Evolutionary conservation across 2,888 invertebrate genomes (phyloP), one percentile per base, ranked within the genome.

Genomic region (Calliopum simillimum): DNA sequence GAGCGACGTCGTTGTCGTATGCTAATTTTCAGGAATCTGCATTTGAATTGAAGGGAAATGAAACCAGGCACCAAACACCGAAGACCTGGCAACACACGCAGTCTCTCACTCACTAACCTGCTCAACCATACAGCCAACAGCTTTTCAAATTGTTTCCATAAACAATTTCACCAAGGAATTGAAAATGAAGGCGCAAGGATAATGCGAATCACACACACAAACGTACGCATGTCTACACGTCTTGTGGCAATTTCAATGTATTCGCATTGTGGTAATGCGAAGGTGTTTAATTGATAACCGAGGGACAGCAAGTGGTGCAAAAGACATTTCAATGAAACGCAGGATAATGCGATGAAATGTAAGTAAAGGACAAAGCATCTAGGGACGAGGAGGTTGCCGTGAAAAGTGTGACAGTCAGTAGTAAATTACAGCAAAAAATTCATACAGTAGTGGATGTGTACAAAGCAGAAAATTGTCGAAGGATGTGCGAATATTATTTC

Each of bases 201-300:
- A 58, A 67, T 25, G 41, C 23, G 3, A 46, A n/a, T 43, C 12
- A 23, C 46, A 23, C 61, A 25, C 33, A 41, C 11, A 61, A 44
- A 21, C 6, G 2, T 19, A 56, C 25, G 25, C 14, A 56, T 3
- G 1, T 3, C 16, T n/a, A 53, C 43, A 63, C 21, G 6, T n/a
- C 21, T 12, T 59, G 12, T 19, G n/a, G 43, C 44, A 13, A 63
- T 8, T 53, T 21, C 23, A 8, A 23, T 53, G 23, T 53, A 14
- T 53, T 23, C 11, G 21, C 23, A 33, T 8, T 33, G 33, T 33
- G 33, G 5, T 33, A 69, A 55, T 56, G 63, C 56, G 47, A 69
- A 58, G 69, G 56, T 58, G 56, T 69, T 64, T 69, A 69, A 69
- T 69, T 69, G 69, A 69, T 58, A 69, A 68, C 44, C 41, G 53